phyloP scores from a whole-genome alignment of 2,888 invertebrate species.

The Dicranocentrus wangi region DNA sequence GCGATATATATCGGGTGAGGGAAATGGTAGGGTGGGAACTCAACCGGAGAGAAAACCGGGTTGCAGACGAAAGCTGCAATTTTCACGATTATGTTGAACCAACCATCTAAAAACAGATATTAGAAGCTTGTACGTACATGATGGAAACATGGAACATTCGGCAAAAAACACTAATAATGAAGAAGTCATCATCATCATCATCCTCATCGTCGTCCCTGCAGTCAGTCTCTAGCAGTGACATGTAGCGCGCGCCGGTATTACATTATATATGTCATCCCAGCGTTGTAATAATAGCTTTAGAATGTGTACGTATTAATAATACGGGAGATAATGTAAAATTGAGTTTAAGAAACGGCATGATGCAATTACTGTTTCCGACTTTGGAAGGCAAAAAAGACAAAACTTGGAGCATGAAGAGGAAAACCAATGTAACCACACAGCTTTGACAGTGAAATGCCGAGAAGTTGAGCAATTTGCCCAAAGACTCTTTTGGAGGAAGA shows the following conservation, averaged over 20 bases:
- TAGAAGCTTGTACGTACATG: background rate
- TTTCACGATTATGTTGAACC: conserved; percentile 31
- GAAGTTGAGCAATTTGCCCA: conserved; percentile 9
- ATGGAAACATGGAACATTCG: background rate
- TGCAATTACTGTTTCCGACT: conserved; percentile 15
- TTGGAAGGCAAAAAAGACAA: background rate
- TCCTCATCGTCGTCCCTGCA: no score
- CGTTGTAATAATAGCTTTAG: background rate
- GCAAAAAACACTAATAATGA: no score
- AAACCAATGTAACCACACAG: conserved; percentile 27
- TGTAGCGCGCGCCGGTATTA: no score
- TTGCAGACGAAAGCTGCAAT: conserved; percentile 38
- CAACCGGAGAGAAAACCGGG: conserved; percentile 50
- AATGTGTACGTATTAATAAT: conserved; percentile 13
- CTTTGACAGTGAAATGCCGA: conserved; percentile 24
- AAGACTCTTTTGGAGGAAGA: background rate
- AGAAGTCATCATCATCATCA: no score
- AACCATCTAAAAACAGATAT: background rate
- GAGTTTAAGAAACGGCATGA: conserved; percentile 21
- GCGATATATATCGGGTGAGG: conserved; percentile 23
- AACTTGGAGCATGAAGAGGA: background rate
- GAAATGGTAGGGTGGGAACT: conserved; percentile 44
- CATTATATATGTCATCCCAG: no score
- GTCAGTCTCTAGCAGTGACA: no score
- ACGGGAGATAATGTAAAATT: conserved; percentile 26